These are phyloP conservation scores for Liasis olivaceus DNA, from an alignment of 2,797 vertebrate species.

Conservation along the genomic window DNA sequence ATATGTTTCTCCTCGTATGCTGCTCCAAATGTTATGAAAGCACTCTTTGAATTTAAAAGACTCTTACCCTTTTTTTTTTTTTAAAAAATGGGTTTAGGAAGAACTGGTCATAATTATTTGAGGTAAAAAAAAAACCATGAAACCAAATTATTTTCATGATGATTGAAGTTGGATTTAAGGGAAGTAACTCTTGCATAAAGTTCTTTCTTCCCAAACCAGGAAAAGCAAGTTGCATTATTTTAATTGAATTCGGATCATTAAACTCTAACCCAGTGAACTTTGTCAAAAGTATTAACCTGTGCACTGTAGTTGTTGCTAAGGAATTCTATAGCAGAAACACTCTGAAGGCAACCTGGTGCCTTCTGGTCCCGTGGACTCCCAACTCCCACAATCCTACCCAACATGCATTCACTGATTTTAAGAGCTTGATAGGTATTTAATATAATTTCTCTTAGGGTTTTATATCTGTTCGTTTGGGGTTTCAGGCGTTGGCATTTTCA, in stretches of 20 bases:
- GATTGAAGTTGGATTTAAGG: constrained; percentile 62
- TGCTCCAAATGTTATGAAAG: constrained; percentile 56
- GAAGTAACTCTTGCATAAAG: constrained; percentile 50
- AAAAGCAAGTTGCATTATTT: constrained; percentile 39
- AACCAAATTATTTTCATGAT: constrained; percentile 64
- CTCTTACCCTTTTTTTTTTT: constrained; percentile 51
- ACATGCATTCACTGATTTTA: constrained; percentile 45
- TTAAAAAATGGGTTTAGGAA: constrained; percentile 57
- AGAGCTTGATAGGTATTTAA: constrained; percentile 35
- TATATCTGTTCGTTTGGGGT: constrained; percentile 24
- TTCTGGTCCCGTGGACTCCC: background rate
- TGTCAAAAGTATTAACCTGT: constrained; percentile 11
- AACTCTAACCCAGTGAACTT: constrained; percentile 21
- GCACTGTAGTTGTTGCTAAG: constrained; percentile 32
- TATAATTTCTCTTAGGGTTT: constrained; percentile 34
- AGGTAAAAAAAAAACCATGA: constrained; percentile 55
- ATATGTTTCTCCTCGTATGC: constrained; percentile 60
- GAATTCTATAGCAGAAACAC: constrained; percentile 10
- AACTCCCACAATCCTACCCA: background rate
- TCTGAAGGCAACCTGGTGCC: background rate
- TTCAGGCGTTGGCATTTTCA: constrained; percentile 30
- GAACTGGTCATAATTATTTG: constrained; percentile 59
- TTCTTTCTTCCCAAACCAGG: constrained; percentile 51
- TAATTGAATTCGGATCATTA: constrained; percentile 40
- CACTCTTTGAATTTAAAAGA: constrained; percentile 54